Base-by-base conservation (phyloP, 2,797 vertebrate genomes). In the Oreortyx pictus region DNA sequence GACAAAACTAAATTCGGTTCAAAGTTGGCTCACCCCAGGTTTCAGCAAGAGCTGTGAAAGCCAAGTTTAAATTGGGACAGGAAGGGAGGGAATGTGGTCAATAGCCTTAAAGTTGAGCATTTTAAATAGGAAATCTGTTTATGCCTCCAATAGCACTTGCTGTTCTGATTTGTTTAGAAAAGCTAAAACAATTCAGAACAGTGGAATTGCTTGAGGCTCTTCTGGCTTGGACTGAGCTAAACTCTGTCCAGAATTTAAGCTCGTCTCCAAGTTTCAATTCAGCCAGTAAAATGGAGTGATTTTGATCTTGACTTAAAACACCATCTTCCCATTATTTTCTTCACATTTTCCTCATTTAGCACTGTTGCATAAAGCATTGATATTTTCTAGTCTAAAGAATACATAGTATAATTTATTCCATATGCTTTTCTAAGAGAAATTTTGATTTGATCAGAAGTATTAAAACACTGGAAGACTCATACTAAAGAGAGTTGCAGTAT, bases 71-170 rank as follows among this genome's bases (percentile, higher is more conserved):
- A 95, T 95, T 95, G 84, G 93, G 92, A 95, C 94, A 96, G 93
- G 94, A 96, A 95, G 94, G 93, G 93, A 95, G 94, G 96, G 95
- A 95, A 94, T 94, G 90, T 95, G 96, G 95, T 96, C 93, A 96
- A 94, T 94, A 96, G 94, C 86, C 90, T 95, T 94, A 93, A 94
- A 94, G 94, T 82, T 96, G 87, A 95, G 92, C 82, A 92, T 96
- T 96, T 95, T 93, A 95, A 96, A 93, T 95, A 92, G 95, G 95
- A 96, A 96, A 94, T 96, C 87, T 96, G 93, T 96, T 96, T 95
- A 95, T 92, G 76, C 75, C 81, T 96, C 92, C 87, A 95, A 82
- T 92, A 95, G 94, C 94, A 95, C 93, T 95, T 92, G 92, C 92
- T 95, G 89, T 95, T 95, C 95, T 96, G 93, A 96, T 96, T 93